Base-by-base conservation (phyloP, 2,113 vertebrate genomes). In the Podiceps cristatus region DNA sequence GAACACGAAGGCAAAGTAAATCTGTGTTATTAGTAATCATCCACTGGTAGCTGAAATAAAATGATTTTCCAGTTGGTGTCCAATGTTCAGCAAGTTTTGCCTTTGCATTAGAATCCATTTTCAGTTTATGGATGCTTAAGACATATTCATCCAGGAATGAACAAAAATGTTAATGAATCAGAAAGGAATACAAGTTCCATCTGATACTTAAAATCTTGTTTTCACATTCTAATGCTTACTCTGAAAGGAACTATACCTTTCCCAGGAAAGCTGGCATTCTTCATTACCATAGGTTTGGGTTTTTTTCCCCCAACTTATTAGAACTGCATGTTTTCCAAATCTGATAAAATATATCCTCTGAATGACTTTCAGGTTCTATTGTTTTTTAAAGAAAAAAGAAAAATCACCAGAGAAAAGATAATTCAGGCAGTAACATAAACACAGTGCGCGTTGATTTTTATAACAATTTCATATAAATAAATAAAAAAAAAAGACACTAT, bases 21-120 rank as follows among this genome's bases (percentile, higher is more conserved):
- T 74, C 87, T 94, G 68, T 66, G 67, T 81, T 82, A 86, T 88
- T 95, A 95, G 73, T 56, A 77, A 91, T 84, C 53, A 86, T 52
- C 75, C 64, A 85, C 80, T 74, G 47, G 69, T 79, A 90, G 86
- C 35, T 76, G 78, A 85, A 93, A 94, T 67, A 95, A 94, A 96
- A 96, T 94, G 0, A 45, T 90, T 96, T 93, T 88, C 91, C 84
- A 92, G 67, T 90, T 95, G 95, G 74, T 92, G 68, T 52, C 95
- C 84, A 84, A 18, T 17, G 55, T 89, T 85, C 85, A 89, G 76
- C 77, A 96, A 93, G 93, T 95, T 90, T 96, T 95, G 23, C 35
- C 63, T 96, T 80, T 82, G 78, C 47, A 47, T 94, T 78, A 90
- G 52, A 80, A 28, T 85, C 59, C 31, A 18, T 88, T 82, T 87